These are phyloP conservation scores for Acanthosepion esculentum DNA, from an alignment of 2,888 invertebrate genomes.

Conservation along the genomic window DNA sequence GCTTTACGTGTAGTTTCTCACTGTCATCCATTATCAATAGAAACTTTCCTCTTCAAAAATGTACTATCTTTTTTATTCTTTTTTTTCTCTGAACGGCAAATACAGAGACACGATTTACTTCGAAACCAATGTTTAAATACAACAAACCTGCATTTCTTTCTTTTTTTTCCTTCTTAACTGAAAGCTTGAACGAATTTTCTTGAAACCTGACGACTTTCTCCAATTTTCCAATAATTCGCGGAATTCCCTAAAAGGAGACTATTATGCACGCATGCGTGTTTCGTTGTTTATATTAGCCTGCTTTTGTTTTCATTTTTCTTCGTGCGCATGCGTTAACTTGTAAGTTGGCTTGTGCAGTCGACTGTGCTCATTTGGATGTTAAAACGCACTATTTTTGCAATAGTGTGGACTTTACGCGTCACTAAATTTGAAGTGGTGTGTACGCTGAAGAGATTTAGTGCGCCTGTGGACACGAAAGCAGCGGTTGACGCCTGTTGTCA, in stretches of 20 bases:
- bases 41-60: not conserved
- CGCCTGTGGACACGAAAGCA: not conserved
- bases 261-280: conserved; percentile 13
- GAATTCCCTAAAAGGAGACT: conserved; percentile 1
- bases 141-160: not conserved
- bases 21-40: not conserved
- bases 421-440: not conserved
- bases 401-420: not conserved
- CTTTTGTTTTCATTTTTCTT: not conserved
- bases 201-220: not conserved
- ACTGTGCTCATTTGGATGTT: not conserved
- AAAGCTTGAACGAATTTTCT: not conserved
- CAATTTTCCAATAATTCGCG: not conserved
- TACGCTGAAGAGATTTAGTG: not conserved
- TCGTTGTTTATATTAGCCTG: not conserved
- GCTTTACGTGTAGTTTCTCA: not conserved
- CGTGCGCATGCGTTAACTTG: not conserved
- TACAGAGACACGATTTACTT: not conserved
- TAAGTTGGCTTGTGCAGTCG: conserved; percentile 6
- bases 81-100: not conserved
- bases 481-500: not conserved
- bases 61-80: not conserved
- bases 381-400: not conserved
- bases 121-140: not conserved
- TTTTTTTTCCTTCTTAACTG: not conserved